Evolutionary conservation across 1,140 invertebrate genomes (phyloP), one percentile per base, ranked within the genome.

Genomic region (Himalopsyche phryganea): DNA sequence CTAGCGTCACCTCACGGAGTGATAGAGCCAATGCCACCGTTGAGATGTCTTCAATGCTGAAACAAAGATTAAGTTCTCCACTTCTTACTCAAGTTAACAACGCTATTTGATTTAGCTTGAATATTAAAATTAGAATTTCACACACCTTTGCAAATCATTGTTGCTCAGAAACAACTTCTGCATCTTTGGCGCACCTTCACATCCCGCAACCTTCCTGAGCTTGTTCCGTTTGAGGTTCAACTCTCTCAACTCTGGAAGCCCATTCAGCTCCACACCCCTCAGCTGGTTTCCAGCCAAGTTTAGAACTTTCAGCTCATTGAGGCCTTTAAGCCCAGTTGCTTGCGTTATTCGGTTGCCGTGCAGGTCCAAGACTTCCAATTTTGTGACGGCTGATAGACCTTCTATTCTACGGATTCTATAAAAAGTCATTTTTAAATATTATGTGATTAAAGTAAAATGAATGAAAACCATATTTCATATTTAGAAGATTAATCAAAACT

Each of bases 201-300:
- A 89, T 11, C 92, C 91, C 41, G 85, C 80, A 55, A 95, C 78
- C 65, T 86, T 88, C 65, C 84, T 85, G 46, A 96, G 81, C 58
- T 86, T 82, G 74, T 96, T 96, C 38, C 92, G 79, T 63, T 92
- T 84, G 1, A 96, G 76, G 78, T 96, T 96, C 5, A 96, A 74
- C 68, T 96, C 94, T 60, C 87, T 83, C 9, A 96, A 68, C 0
- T 92, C 91, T 61, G 85, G 80, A 32, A 95, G 82, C 68, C 90
- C 91, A 69, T 77, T 84, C 58, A 74, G 76, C 7, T 85, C 85
- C 45, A 94, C 85, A 55, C 79, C 80, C 62, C 85, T 81, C 41
- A 96, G 86, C 68, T 89, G 85, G 74, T 96, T 96, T 0, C 92
- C 92, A 33, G 92, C 92, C 61, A 96, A 80, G 78, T 96, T 96